These are phyloP conservation scores for Orchesellides sinensis DNA, from an alignment of 2,888 invertebrate species.

Conservation along the genomic window DNA sequence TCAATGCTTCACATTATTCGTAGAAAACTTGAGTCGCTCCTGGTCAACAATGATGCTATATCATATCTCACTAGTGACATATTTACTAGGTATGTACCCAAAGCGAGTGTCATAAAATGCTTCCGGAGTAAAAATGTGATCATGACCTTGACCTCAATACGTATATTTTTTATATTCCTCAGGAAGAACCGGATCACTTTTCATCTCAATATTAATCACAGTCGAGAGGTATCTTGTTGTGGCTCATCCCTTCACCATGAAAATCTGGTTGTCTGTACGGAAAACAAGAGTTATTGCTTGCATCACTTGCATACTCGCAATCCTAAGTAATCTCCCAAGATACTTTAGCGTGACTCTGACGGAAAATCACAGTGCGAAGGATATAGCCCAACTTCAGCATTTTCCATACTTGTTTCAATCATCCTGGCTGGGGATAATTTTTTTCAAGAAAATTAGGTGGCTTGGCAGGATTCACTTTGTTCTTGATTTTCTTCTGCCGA, in stretches of 20 bases:
- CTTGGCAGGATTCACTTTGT: slow-evolving; percentile 35
- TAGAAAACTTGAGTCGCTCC: slow-evolving; percentile 48
- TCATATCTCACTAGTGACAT: slow-evolving; percentile 43
- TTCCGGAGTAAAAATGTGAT: not conserved
- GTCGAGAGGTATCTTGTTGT: slow-evolving; percentile 30
- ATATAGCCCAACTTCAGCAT: not conserved
- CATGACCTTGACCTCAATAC: slow-evolving; percentile 32
- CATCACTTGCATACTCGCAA: not conserved
- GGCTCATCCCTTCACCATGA: slow-evolving; percentile 36
- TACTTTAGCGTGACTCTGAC: slow-evolving; percentile 33
- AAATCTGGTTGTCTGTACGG: slow-evolving; percentile 25
- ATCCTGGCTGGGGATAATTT: slow-evolving; percentile 21
- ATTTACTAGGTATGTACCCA: slow-evolving; percentile 23
- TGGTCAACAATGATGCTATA: slow-evolving; percentile 40
- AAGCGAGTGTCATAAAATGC: not conserved
- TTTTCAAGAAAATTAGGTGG: slow-evolving; percentile 28
- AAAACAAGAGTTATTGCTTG: slow-evolving; percentile 29
- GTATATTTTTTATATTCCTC: not conserved
- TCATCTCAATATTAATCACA: slow-evolving; percentile 33
- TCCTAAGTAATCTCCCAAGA: slow-evolving; percentile 23
- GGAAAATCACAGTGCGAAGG: not conserved
- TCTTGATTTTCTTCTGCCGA: slow-evolving; percentile 28
- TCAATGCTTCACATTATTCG: slow-evolving; percentile 4
- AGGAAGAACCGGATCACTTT: slow-evolving; percentile 50
- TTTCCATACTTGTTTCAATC: slow-evolving; percentile 36